Evolutionary conservation across 2,888 invertebrate genomes (phyloP).

Genomic region (Diploptera punctata): DNA sequence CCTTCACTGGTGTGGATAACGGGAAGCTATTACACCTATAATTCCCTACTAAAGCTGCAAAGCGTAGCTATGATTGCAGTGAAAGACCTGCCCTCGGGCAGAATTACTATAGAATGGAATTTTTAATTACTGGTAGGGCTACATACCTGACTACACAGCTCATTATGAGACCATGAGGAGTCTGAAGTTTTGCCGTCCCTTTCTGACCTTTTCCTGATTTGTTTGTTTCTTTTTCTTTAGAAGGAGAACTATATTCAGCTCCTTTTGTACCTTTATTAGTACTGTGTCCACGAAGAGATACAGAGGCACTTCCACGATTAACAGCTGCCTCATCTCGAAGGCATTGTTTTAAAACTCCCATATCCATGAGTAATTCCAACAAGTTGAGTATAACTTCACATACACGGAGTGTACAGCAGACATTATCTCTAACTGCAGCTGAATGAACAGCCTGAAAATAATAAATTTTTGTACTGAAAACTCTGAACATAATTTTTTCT

Average conservation of each 20-base stretch:
- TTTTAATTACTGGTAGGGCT: too few species aligned
- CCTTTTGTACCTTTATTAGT: neutral
- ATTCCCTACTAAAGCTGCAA: too few species aligned
- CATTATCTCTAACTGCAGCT: conserved; percentile 83
- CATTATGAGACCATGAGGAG: conserved; percentile 76
- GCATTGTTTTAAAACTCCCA: conserved; percentile 77
- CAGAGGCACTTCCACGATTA: neutral
- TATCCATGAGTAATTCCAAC: conserved; percentile 88
- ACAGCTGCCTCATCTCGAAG: conserved; percentile 58
- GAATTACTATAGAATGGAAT: too few species aligned
- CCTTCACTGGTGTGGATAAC: too few species aligned
- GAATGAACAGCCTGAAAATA: conserved; percentile 80
- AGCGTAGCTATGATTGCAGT: too few species aligned
- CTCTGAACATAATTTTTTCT: too few species aligned
- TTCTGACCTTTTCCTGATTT: conserved; percentile 23
- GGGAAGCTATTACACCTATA: too few species aligned
- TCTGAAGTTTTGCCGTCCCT: conserved; percentile 44
- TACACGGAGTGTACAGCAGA: conserved; percentile 84
- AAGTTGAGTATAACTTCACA: conserved; percentile 93
- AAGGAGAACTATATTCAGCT: neutral
- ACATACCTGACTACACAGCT: conserved; percentile 62
- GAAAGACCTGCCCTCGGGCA: too few species aligned
- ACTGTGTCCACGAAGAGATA: neutral
- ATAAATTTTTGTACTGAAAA: neutral
- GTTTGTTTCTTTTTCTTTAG: conserved; percentile 20